Percentiles rank a stretch among this genome's conserved stretches.
phyloP scores from a whole-genome alignment of 1,140 invertebrate genomes.

The Lucilia sericata region DNA sequence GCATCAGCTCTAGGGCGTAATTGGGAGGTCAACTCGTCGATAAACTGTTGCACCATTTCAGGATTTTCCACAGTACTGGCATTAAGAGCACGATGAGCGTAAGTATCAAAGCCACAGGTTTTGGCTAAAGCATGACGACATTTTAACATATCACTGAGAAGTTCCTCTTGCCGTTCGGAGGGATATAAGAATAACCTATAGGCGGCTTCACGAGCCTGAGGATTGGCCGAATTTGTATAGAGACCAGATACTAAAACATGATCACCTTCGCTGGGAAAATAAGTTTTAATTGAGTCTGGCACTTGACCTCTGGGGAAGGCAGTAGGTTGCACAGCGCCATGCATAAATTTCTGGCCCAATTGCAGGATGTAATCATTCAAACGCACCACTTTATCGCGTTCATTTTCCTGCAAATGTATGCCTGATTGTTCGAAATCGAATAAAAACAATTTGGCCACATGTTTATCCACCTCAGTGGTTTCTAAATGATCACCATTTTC shows the following conservation, averaged over 20 bases:
- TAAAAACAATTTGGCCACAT: slow-evolving; percentile 89
- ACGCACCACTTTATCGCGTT: slow-evolving; percentile 82
- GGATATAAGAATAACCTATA: slow-evolving; percentile 89
- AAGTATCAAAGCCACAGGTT: slow-evolving; percentile 89
- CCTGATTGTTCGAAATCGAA: slow-evolving; percentile 98
- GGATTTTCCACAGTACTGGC: slow-evolving; percentile 88
- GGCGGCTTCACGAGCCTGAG: slow-evolving; percentile 85
- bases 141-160: slow-evolving; percentile 80
- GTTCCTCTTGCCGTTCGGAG: slow-evolving; percentile 80
- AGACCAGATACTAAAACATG: slow-evolving; percentile 82
- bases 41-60: slow-evolving; percentile 82
- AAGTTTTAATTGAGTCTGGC: slow-evolving; percentile 33
- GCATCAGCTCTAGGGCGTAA: slow-evolving; percentile 74
- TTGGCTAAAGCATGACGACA: slow-evolving; percentile 82
- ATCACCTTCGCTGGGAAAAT: slow-evolving; percentile 78
- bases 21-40: slow-evolving; percentile 81
- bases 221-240: slow-evolving; percentile 84
- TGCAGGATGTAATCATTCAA: slow-evolving; percentile 86
- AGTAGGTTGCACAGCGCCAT: slow-evolving; percentile 77
- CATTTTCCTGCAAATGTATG: slow-evolving; percentile 84
- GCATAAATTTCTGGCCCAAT: slow-evolving; percentile 88
- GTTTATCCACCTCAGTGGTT: slow-evolving; percentile 81
- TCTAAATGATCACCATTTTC: slow-evolving; percentile 77
- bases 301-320: slow-evolving; percentile 72
- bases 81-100: slow-evolving; percentile 88